Evolutionary conservation across 2,888 invertebrate species (phyloP).

Genomic region (Platynereis dumerilii): DNA sequence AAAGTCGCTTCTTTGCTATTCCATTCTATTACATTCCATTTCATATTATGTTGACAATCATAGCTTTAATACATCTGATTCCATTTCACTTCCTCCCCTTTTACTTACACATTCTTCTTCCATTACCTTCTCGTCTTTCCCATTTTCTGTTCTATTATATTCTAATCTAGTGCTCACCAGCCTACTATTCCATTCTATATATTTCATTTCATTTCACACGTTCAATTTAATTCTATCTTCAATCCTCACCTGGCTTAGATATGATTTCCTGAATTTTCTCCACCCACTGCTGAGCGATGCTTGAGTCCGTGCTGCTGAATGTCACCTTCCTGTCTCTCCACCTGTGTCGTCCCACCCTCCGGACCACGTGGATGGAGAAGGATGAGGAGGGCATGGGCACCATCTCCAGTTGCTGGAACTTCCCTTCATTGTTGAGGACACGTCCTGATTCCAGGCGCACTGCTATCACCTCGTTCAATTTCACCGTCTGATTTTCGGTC

Average conservation of each 20-base stretch:
- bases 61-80: no score
- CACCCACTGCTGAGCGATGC: slow-evolving; percentile 59
- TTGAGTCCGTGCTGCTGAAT: slow-evolving; percentile 50
- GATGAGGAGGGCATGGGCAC: slow-evolving; percentile 43
- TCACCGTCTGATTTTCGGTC: slow-evolving; percentile 31
- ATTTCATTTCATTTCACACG: no score
- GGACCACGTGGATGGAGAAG: slow-evolving; percentile 49
- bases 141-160: no score
- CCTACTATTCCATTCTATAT: no score
- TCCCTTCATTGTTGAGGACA: slow-evolving; percentile 11
- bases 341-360: slow-evolving; percentile 46
- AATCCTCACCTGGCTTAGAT: slow-evolving; percentile 54
- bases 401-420: slow-evolving; percentile 42
- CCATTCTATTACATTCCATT: no score
- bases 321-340: slow-evolving; percentile 52
- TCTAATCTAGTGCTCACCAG: no score
- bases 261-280: slow-evolving; percentile 53
- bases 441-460: slow-evolving; percentile 12
- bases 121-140: no score
- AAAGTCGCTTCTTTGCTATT: no score
- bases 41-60: no score
- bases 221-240: no score
- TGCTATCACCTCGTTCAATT: slow-evolving; percentile 27
- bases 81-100: no score
- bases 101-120: no score